Base-by-base conservation (phyloP, 2,797 vertebrate species). In the Arrhamphus sclerolepis region DNA sequence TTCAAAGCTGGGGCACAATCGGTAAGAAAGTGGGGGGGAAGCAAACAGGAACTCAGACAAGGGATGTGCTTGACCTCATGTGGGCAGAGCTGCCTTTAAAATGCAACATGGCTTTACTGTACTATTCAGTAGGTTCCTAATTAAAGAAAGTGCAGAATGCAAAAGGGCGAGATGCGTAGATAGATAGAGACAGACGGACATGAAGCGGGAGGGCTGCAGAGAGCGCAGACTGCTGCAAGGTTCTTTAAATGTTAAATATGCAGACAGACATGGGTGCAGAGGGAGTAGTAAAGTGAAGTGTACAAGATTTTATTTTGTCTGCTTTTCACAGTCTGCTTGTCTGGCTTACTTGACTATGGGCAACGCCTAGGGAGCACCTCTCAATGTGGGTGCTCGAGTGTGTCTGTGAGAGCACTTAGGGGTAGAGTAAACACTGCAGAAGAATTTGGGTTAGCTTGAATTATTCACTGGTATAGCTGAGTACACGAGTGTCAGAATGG, bases 371-470 rank as follows among this genome's bases (percentile, higher is more conserved):
- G 84, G 89, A 89, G 72, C 76, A 77, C 72, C 74, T 83, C 86
- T 89, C 79, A 80, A 28, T 7, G 63, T 73, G 76, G 72, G 64
- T 54, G 78, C 62, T 69, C 56, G 55, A 34, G 77, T 64, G 51
- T 78, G 56, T 65, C 63, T 61, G 58, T 56, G 62, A 41, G 66
- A 46, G 73, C 78, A 80, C 74, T 80, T 78, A 73, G 56, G 75
- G 63, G 67, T 59, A 71, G 76, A 81, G 72, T 73, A 77, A 75
- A 78, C 65, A 77, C 60, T 74, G 81, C 77, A 46, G 66, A 74
- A 83, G 70, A 87, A 89, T 90, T 87, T 85, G 78, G 87, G 86
- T 90, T 89, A 85, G 62, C 48, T 68, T 91, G 82, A 91, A 90
- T 91, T 87, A 91, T 91, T 90, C 84, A 90, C 75, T 22, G 66